A percentile compares a stretch with the other conserved stretches of the same genome.
Evolutionary conservation across 2,113 vertebrate species (phyloP).

Genomic region (Callospermophilus lateralis): DNA sequence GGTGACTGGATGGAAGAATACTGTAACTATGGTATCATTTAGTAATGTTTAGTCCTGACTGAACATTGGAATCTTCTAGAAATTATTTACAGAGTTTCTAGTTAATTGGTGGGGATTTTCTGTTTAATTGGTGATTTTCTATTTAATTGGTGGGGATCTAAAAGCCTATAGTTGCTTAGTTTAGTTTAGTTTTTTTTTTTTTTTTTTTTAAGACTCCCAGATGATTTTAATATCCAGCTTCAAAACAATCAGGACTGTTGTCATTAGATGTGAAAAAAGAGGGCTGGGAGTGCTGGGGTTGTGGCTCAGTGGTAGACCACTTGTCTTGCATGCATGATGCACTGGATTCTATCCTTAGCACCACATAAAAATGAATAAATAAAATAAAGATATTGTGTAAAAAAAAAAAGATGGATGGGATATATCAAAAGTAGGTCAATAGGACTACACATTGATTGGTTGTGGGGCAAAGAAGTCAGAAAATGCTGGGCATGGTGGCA

Average conservation of each 20-base stretch:
- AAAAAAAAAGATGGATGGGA: background rate
- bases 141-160: background rate
- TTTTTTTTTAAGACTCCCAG: background rate
- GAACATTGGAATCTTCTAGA: background rate
- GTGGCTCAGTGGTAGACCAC: too few species aligned
- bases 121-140: background rate
- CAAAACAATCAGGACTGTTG: background rate
- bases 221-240: background rate
- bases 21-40: background rate
- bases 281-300: background rate
- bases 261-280: background rate
- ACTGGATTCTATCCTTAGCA: too few species aligned
- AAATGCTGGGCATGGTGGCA: background rate
- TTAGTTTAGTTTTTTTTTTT: too few species aligned
- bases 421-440: too few species aligned
- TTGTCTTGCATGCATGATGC: too few species aligned
- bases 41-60: background rate
- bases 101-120: background rate
- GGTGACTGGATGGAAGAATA: background rate
- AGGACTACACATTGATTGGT: background rate
- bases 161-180: background rate
- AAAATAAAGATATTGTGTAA: too few species aligned
- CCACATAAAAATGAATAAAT: too few species aligned
- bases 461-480: background rate
- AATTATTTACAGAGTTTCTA: background rate